Base-by-base conservation (phyloP, 2,113 vertebrate species). In the Grallaria varia region DNA sequence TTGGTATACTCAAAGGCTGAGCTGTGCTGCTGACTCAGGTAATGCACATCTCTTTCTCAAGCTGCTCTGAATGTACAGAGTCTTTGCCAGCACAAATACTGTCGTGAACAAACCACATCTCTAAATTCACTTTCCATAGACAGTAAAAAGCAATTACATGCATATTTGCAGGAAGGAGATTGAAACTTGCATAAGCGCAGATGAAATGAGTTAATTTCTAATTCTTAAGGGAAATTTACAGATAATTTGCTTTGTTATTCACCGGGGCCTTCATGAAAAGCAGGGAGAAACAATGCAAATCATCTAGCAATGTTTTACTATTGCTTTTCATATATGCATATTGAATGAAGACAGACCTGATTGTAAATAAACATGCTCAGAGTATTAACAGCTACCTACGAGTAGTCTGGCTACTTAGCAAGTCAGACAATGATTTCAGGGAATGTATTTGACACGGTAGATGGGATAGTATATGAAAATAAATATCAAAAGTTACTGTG, bases 241-340 rank as follows among this genome's bases (percentile, higher is more conserved):
- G n/a, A 49, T 72, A 59, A 72, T 91, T 94, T 78, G 24, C 47
- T 81, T 78, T 76, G 45, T 91, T 88, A 84, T 81, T 93, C 79
- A 67, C 50, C 10, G 12, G 80, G 50, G 31, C 45, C 79, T 84
- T 92, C 16, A 62, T 27, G 53, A 42, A 79, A 88, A 86, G 28
- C 62, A 62, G 37, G 71, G 30, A 49, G 31, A 85, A 93, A 83
- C 12, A 66, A 55, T 14, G 37, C 4, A 4, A 77, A 88, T 49
- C 20, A 66, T 86, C 55, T 37, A 49, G 13, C 22, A 50, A 30
- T 12, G 8, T 86, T 90, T 79, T 93, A 45, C 45, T 85, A 10
- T 58, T 42, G 31, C 63, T 88, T 94, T 83, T 90, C n/a, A 45
- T 80, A 79, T 25, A 73, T 68, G 16, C 37, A 47, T 53, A 28